Base-by-base conservation (phyloP, 2,888 invertebrate species). In the Sminthurides aquaticus region DNA sequence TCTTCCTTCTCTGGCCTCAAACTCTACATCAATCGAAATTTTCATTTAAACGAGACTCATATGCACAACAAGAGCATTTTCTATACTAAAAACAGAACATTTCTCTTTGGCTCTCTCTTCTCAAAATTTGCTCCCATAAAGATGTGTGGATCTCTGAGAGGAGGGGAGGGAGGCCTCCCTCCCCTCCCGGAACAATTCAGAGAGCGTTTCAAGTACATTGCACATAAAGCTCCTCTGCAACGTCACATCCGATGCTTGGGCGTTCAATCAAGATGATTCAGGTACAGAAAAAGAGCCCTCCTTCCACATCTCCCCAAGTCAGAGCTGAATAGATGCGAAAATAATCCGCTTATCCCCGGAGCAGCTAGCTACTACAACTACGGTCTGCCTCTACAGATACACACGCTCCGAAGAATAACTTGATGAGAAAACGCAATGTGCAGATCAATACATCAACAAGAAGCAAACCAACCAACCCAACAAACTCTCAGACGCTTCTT, bases 341-440 rank as follows among this genome's bases (percentile, higher is more conserved):
- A 69, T 71, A 71, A 71, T 71, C 71, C 71, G 71, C 71, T 71
- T 71, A 71, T 65, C 60, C 60, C 26, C 3, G 20, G 5, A 52
- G 20, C 52, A 52, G 20, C 27, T 25, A 8, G 48, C 48, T 48
- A 5, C 27, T 24, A 20, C 52, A 52, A 20, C 52, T 52, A 8
- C 15, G 15, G 15, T 34, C 52, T 22, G 20, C 11, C 52, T 18
- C 5, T 18, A 52, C n/a, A 15, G 20, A 20, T 20, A 20, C 20
- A 34, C 65, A 68, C 66, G 68, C 69, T 67, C 68, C 64, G 67
- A 65, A 63, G 69, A 68, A 68, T 65, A 67, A 69, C 68, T 68
- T 71, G 71, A 71, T 71, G 71, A 71, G 71, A 71, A 71, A 71
- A 71, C 65, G 69, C 69, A 71, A 71, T 69, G 69, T 71, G 71